Evolutionary conservation across 2,888 invertebrate species (phyloP).

Genomic region (Cloeon dipterum): DNA sequence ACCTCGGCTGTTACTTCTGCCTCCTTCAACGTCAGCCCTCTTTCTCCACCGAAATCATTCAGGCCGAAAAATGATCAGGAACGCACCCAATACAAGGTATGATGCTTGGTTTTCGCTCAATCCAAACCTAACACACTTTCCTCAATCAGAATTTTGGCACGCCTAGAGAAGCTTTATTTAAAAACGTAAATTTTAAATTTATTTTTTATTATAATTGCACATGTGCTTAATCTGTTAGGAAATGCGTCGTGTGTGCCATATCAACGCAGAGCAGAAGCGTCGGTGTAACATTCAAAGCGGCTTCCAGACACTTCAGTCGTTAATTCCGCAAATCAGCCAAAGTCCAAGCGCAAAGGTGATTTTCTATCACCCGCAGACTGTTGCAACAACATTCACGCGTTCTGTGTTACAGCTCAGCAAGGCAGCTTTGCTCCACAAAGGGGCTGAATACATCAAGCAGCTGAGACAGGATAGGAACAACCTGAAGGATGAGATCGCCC

Average conservation of each 20-base stretch:
- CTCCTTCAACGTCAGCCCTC: constrained; percentile 8
- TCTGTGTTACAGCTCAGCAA: constrained; percentile 47
- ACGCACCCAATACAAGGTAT: constrained; percentile 12
- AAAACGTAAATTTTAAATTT: no score
- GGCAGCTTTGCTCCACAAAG: constrained; percentile 90
- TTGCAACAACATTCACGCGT: background rate
- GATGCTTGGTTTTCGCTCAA: background rate
- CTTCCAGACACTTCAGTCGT: constrained; percentile 77
- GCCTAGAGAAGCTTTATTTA: no score
- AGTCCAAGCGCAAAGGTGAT: constrained; percentile 70
- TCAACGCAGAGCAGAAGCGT: constrained; percentile 89
- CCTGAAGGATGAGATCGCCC: constrained; percentile 76
- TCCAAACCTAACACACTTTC: no score
- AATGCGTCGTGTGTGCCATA: constrained; percentile 66
- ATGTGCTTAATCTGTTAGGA: no score
- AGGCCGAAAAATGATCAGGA: constrained; percentile 14
- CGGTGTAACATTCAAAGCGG: constrained; percentile 91
- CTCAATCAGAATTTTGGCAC: no score
- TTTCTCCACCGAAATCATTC: constrained; percentile 12
- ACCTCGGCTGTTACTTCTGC: constrained; percentile 7
- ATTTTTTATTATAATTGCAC: no score
- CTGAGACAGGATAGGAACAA: constrained; percentile 63
- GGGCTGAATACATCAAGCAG: constrained; percentile 84
- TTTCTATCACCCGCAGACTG: no score
- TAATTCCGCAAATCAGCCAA: constrained; percentile 76